Percentiles rank a stretch among this genome's conserved stretches.
Conservation (phyloP, 2,113 vertebrate species). For the Embiotoca jacksoni region DNA sequence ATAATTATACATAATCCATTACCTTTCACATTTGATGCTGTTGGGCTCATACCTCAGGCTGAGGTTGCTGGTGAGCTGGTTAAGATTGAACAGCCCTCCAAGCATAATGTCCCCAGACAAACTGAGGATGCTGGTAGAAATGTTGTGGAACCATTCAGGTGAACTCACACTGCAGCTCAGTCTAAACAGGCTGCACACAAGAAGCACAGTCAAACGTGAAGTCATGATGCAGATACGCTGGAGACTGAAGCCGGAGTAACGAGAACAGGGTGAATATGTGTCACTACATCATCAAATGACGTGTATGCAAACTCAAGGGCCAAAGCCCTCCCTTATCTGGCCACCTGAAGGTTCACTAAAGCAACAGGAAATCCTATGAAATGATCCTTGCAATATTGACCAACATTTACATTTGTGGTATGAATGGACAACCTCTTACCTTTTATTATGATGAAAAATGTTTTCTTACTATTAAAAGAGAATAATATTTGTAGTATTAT, state of each 20-base stretch:
- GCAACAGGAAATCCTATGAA: slow-evolving; percentile 29
- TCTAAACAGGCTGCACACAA: slow-evolving; percentile 52
- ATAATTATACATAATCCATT: neutral
- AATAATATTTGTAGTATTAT: too few relatives aligned
- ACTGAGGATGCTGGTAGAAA: slow-evolving; percentile 80
- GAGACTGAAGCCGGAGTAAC: slow-evolving; percentile 3
- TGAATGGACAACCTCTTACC: neutral
- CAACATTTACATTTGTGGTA: slow-evolving; percentile 32
- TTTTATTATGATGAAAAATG: neutral
- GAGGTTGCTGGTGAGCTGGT: slow-evolving; percentile 62
- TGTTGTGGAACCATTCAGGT: slow-evolving; percentile 68
- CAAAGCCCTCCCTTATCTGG: neutral
- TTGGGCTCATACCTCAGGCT: slow-evolving; percentile 65
- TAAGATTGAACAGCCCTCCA: slow-evolving; percentile 91
- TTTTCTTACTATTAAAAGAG: too few relatives aligned
- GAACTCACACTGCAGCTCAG: slow-evolving; percentile 19
- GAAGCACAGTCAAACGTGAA: slow-evolving; percentile 48
- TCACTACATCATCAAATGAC: slow-evolving; percentile 9
- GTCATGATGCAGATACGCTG: slow-evolving; percentile 58
- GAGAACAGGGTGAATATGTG: slow-evolving; percentile 7
- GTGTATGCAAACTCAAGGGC: slow-evolving; percentile 64
- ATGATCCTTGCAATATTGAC: neutral
- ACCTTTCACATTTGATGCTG: slow-evolving; percentile 84
- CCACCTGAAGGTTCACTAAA: neutral
- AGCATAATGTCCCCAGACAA: slow-evolving; percentile 86